A percentile compares a stretch with the other conserved stretches of the same genome.
These are phyloP conservation scores for Sphecodes monilicornis DNA, from an alignment of 2,888 invertebrate genomes.

Conservation along the genomic window DNA sequence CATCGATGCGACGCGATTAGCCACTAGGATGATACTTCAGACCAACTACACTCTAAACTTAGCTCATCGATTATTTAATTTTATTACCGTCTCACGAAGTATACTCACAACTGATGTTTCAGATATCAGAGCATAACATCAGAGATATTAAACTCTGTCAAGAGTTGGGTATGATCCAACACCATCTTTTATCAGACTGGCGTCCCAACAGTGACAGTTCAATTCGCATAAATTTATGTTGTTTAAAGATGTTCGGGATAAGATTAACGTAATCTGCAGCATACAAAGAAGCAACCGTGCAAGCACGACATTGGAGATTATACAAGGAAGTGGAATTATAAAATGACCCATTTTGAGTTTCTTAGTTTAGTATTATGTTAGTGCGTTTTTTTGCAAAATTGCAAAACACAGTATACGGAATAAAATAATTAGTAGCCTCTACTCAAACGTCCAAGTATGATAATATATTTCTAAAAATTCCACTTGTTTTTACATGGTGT, in stretches of 20 bases:
- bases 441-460: no score
- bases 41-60: not conserved
- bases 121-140: not conserved
- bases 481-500: no score
- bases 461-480: not conserved
- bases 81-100: not conserved
- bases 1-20: conserved; percentile 44
- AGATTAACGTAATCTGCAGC: not conserved
- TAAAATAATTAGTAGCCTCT: not conserved
- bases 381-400: not conserved
- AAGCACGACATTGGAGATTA: not conserved
- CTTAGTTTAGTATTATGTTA: not conserved
- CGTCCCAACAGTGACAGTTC: not conserved
- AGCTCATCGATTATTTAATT: not conserved
- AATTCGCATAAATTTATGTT: not conserved
- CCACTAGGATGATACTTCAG: not conserved
- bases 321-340: not conserved
- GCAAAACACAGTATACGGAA: not conserved
- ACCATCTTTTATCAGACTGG: not conserved
- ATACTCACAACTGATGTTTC: no score
- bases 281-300: not conserved
- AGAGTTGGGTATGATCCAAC: not conserved
- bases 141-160: not conserved
- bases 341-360: not conserved
- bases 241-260: not conserved